Conservation (phyloP, 2,113 vertebrate species). For the Alouatta palliata region DNA sequence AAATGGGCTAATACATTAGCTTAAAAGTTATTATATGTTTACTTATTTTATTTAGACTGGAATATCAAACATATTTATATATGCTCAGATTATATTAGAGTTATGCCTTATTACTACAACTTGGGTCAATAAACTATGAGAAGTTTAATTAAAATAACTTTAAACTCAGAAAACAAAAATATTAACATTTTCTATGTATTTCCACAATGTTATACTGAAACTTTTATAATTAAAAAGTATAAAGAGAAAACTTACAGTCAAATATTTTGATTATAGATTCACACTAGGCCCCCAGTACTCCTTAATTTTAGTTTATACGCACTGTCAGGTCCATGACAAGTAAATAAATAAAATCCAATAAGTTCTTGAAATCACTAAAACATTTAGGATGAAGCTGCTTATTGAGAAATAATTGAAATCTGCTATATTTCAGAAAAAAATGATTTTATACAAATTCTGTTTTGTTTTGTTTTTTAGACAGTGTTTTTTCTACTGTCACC, state of each 20-base stretch:
- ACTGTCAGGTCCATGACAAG: neutral
- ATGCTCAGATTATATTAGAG: neutral
- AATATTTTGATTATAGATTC: neutral
- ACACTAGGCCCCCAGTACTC: neutral
- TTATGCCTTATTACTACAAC: neutral
- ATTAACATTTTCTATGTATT: neutral
- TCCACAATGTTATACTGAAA: neutral
- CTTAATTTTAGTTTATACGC: neutral
- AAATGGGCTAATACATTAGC: too few species aligned
- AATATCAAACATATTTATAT: neutral
- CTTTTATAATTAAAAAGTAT: neutral
- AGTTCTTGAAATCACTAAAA: neutral
- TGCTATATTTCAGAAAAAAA: neutral
- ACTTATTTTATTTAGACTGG: neutral
- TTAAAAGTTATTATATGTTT: neutral
- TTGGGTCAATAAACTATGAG: neutral
- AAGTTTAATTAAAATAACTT: neutral
- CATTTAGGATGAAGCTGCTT: neutral
- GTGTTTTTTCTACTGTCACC: too few species aligned
- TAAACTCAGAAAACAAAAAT: neutral
- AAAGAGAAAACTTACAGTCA: neutral
- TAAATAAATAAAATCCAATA: conserved; percentile 1
- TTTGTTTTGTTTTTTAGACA: too few species aligned
- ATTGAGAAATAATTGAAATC: neutral
- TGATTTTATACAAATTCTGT: neutral